Evolutionary conservation across 2,113 vertebrate species (phyloP).

Genomic region (Cranoglanis bouderius): DNA sequence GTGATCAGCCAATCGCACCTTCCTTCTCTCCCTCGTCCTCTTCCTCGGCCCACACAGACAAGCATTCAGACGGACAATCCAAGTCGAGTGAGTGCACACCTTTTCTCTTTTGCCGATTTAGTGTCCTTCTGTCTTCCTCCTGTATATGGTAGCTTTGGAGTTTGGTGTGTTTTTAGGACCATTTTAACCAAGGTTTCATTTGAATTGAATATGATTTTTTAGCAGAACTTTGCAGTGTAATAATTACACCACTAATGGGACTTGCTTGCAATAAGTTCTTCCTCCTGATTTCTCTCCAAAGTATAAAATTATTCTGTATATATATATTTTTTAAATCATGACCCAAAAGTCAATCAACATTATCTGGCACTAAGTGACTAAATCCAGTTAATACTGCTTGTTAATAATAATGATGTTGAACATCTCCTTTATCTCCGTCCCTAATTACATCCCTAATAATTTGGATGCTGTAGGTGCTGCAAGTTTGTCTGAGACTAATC

Average conservation of each 20-base stretch:
- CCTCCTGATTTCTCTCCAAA: neutral
- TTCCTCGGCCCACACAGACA: slow-evolving; percentile 51
- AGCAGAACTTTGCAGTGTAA: neutral
- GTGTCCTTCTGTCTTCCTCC: neutral
- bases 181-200: neutral
- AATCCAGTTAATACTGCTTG: neutral
- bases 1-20: slow-evolving; percentile 86
- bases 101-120: neutral
- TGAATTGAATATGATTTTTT: neutral
- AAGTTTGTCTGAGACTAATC: neutral
- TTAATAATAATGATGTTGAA: neutral
- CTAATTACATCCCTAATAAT: neutral
- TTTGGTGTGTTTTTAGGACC: neutral
- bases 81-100: slow-evolving; percentile 47
- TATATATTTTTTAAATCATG: too few species aligned
- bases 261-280: neutral
- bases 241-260: neutral
- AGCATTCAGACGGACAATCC: slow-evolving; percentile 50
- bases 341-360: neutral
- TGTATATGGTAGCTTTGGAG: neutral
- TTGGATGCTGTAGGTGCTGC: neutral
- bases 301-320: neutral
- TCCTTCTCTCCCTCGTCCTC: slow-evolving; percentile 48
- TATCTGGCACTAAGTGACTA: neutral
- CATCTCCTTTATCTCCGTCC: neutral